Evolutionary conservation across 1,140 invertebrate genomes (phyloP), one percentile per base, ranked within the genome.

Genomic region (Physella acuta): DNA sequence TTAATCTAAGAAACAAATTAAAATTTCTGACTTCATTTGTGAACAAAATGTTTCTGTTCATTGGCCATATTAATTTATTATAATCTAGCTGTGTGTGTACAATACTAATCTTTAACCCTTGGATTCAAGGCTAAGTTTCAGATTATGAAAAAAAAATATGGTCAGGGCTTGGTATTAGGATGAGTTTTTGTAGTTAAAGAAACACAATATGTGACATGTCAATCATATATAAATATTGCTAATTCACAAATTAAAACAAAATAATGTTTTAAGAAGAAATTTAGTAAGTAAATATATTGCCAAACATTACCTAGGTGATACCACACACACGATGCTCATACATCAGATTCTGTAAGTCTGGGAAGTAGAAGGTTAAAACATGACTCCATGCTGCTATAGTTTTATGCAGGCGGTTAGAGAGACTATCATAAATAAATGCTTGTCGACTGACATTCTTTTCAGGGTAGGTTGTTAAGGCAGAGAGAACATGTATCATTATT

Each of bases 261-360:
- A 55, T 16, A 5, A 16, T 20, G 26, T 55, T 20, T 20, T 20
- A 44, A 55, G 5, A 55, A 24, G 24, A 16, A 8, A 8, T 8
- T 55, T 8, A 55, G 26, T 8, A 16, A 55, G 26, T 8, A 11
- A 55, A 16, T 8, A 55, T 8, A 11, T 16, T 55, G 26, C 5
- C 16, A 55, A n/a, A n/a, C 53, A 5, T 55, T 11, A 55, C 26
- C 26, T 8, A 55, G 16, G 8, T 55, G 5, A 16, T 20, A 55
- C 26, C 53, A 16, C 8, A 28, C 28, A 26, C 8, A 31, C 4
- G 31, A 24, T 17, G 44, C 16, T 64, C 62, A 64, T 26, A 64
- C 62, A 64, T 64, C 62, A 1, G 62, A 64, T 52, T 64, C 62
- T 51, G 39, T 64, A 16, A 52, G 44, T 64, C 62, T 64, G 62